Evolutionary conservation across 2,113 vertebrate genomes (phyloP).

Genomic region (Antennarius striatus): DNA sequence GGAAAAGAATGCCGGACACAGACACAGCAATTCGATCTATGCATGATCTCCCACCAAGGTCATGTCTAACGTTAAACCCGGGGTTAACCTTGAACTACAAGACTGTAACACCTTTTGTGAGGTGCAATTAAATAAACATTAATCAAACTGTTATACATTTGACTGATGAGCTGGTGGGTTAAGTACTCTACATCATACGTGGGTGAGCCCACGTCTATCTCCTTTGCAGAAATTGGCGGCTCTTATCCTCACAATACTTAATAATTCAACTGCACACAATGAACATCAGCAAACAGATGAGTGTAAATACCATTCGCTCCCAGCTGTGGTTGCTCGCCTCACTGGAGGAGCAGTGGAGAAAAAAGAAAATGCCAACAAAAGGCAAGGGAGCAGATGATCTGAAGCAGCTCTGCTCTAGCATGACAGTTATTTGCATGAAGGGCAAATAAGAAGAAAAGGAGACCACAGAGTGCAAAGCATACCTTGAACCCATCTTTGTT

Average conservation of each 20-base stretch:
- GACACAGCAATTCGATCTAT: constrained; percentile 47
- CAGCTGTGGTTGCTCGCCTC: constrained; percentile 36
- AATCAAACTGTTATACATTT: constrained; percentile 15
- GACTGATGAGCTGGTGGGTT: constrained; percentile 4
- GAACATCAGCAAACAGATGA: constrained; percentile 43
- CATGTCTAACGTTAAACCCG: constrained; percentile 16
- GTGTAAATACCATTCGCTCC: constrained; percentile 34
- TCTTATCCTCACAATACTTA: constrained; percentile 40
- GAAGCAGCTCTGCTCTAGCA: neutral
- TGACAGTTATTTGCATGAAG: constrained; percentile 42
- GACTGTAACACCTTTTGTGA: neutral
- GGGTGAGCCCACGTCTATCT: constrained; percentile 14
- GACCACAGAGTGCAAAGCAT: constrained; percentile 49
- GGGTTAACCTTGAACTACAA: neutral
- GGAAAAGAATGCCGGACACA: constrained; percentile 7
- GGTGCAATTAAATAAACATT: constrained; percentile 30
- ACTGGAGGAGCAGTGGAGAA: constrained; percentile 24
- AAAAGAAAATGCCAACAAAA: constrained; percentile 26
- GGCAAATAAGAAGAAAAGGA: constrained; percentile 42
- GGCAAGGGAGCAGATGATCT: constrained; percentile 27
- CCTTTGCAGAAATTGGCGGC: constrained; percentile 37
- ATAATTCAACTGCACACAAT: constrained; percentile 25
- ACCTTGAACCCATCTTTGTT: constrained; percentile 44
- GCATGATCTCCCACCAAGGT: constrained; percentile 39
- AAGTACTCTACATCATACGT: constrained; percentile 20